Base-by-base conservation (phyloP, 1,140 invertebrate genomes). In the Vanessa atalanta region DNA sequence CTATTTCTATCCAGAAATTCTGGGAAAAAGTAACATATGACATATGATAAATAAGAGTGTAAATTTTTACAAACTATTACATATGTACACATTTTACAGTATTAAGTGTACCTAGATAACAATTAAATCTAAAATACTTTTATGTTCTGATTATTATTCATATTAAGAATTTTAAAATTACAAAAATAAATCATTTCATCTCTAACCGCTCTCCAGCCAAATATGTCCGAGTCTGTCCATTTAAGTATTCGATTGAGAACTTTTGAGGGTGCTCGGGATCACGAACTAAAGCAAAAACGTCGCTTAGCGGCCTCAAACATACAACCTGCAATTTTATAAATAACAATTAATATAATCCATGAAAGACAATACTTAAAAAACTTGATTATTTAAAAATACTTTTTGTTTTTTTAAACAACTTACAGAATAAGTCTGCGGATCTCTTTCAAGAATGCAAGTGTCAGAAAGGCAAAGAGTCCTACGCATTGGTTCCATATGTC, bases 391-490 rank as follows among this genome's bases (percentile, higher is more conserved):
- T 3, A 51, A 2, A 51, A 51, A 1, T 51, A 3, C 12, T 14
- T 50, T 50, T 14, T 14, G 15, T 51, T 7, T n/a, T 15, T 15
- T n/a, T 51, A n/a, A 31, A 15, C 7, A 61, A 86, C 95, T 96
- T 75, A 98, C 96, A 82, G 96, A 97, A 90, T 99, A 99, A 0
- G 98, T 99, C 84, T 97, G 97, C 26, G 98, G 98, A 94, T 99
- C 99, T 82, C 99, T 94, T 94, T 99, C 99, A 47, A 99, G 91
- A 20, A 99, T 93, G 93, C 98, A 99, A 0, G 96, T 97, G 91
- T 99, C 99, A 0, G 98, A 98, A 0, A 99, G 93, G 88, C 98
- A 99, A n/a, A 99, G 94, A 3, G 97, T 97, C 74, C 98, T 94
- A 77, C 97, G 94, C 47, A 98, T 96, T 6, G 96, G 95, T 80